Percentiles rank a stretch among this genome's conserved stretches.
Conservation (phyloP, 2,888 invertebrate genomes). For the Hirtodrosophila histrioides region DNA sequence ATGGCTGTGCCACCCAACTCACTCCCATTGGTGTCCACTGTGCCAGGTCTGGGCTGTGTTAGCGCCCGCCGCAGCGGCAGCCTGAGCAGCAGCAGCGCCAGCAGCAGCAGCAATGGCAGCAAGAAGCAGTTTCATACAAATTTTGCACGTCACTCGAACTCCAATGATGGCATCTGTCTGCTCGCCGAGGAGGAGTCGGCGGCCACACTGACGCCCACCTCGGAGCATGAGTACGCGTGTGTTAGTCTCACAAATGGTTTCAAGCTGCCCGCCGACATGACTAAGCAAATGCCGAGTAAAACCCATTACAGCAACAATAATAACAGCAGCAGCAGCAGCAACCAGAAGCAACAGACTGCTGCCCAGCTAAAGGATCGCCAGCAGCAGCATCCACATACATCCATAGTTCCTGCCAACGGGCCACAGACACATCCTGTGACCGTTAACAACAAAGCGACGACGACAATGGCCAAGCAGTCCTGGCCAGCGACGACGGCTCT, state of each 20-base stretch:
- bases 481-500: constrained; percentile 62
- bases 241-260: constrained; percentile 75
- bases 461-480: constrained; percentile 58
- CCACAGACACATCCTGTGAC: constrained; percentile 56
- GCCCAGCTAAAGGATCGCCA: constrained; percentile 56
- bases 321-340: constrained; percentile 34
- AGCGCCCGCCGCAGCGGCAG: constrained; percentile 75
- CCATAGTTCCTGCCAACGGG: constrained; percentile 81
- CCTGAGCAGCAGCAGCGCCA: constrained; percentile 75
- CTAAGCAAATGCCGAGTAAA: constrained; percentile 30
- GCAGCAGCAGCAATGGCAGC: constrained; percentile 71
- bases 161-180: constrained; percentile 81
- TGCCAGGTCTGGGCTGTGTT: constrained; percentile 57
- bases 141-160: constrained; percentile 80
- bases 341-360: constrained; percentile 22
- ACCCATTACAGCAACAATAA: constrained; percentile 37
- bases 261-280: constrained; percentile 62
- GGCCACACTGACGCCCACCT: constrained; percentile 80
- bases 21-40: constrained; percentile 63
- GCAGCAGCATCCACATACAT: constrained; percentile 54
- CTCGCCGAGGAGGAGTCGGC: constrained; percentile 81
- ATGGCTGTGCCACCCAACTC: constrained; percentile 72
- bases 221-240: constrained; percentile 72
- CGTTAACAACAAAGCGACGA: constrained; percentile 55
- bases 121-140: constrained; percentile 81